Percentiles rank a stretch among this genome's conserved stretches.
These are phyloP conservation scores for Orchestia grillus DNA, from an alignment of 1,140 invertebrate species.

Conservation along the genomic window DNA sequence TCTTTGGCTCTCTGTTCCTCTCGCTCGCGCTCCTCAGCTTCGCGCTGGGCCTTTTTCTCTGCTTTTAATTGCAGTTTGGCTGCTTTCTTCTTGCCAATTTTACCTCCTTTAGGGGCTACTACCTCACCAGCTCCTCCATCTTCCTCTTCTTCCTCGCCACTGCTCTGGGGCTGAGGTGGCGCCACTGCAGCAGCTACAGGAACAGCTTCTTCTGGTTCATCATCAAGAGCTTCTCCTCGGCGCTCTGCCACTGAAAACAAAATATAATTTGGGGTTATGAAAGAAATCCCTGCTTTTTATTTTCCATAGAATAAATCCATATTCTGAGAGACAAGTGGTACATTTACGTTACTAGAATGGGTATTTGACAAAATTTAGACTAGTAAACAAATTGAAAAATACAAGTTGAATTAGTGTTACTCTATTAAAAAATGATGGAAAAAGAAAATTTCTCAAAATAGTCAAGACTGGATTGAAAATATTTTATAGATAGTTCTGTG, in stretches of 20 bases:
- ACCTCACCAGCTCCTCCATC: constrained; percentile 72
- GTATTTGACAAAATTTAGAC: too few species aligned
- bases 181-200: constrained; percentile 49
- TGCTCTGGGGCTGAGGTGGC: constrained; percentile 67
- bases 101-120: constrained; percentile 76
- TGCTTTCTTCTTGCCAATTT: constrained; percentile 93
- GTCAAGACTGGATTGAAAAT: too few species aligned
- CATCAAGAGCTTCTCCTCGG: constrained; percentile 59
- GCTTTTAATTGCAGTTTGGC: constrained; percentile 93
- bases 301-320: too few species aligned
- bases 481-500: too few species aligned
- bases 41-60: constrained; percentile 86
- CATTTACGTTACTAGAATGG: too few species aligned
- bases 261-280: background rate
- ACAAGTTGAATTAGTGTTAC: too few species aligned
- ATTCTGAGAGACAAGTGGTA: too few species aligned
- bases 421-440: too few species aligned
- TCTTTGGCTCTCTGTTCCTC: constrained; percentile 81
- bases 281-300: background rate
- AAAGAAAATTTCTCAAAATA: too few species aligned
- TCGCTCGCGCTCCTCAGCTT: constrained; percentile 81
- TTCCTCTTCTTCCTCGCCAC: constrained; percentile 71
- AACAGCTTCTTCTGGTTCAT: constrained; percentile 65
- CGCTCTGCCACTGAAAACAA: constrained; percentile 35
- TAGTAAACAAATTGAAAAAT: too few species aligned